A percentile compares a stretch with the other conserved stretches of the same genome.
Evolutionary conservation across 2,888 invertebrate genomes (phyloP).

Genomic region (Minunthozetes semirufus): DNA sequence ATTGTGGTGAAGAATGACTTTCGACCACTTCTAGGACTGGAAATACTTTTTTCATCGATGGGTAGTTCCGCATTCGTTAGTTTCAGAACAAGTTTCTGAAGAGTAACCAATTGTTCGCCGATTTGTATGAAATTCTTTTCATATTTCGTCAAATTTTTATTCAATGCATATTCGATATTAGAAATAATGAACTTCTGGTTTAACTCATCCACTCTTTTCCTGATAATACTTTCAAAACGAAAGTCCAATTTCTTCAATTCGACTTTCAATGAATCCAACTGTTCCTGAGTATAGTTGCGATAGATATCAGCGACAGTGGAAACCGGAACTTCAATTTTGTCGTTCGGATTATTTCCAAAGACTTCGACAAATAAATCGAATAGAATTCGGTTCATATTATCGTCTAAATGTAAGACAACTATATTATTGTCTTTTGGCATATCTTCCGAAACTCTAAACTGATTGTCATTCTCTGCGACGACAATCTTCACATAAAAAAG

Average conservation of each 20-base stretch:
- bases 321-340: slow-evolving; percentile 15
- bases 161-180: not conserved
- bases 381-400: slow-evolving; percentile 12
- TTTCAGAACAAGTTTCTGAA: not conserved
- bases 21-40: not conserved
- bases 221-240: not conserved
- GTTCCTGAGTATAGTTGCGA: slow-evolving; percentile 26
- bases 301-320: not conserved
- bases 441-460: not conserved
- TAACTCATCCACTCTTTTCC: not conserved
- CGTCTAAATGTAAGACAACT: slow-evolving; percentile 3
- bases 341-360: not conserved
- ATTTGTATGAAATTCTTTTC: slow-evolving; percentile 3
- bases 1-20: not conserved
- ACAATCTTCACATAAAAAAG: not conserved
- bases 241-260: slow-evolving; percentile 3
- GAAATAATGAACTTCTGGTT: not conserved
- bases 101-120: slow-evolving; percentile 3
- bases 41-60: not conserved
- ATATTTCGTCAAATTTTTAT: not conserved
- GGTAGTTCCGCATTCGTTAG: not conserved
- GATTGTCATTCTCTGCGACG: not conserved
- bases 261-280: not conserved
- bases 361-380: slow-evolving; percentile 10
- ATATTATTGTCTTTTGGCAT: not conserved